Evolutionary conservation across 2,113 vertebrate species (phyloP).

Genomic region (Tinamus guttatus): DNA sequence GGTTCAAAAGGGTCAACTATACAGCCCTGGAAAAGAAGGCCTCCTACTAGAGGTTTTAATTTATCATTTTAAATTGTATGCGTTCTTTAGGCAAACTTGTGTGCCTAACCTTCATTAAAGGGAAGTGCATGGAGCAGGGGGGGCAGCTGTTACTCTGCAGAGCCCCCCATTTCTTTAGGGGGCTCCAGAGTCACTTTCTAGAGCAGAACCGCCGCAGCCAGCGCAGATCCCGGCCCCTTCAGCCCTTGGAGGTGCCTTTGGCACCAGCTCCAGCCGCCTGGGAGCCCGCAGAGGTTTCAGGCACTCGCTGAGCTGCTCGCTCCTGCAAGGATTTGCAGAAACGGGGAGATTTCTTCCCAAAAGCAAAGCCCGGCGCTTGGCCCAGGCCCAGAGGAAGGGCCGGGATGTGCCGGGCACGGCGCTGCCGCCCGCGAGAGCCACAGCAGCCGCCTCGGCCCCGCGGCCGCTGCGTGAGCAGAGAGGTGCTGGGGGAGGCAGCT

Average conservation of each 20-base stretch:
- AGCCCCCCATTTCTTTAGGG: conserved; percentile 1
- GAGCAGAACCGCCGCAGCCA: not conserved
- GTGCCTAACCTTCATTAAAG: conserved; percentile 62
- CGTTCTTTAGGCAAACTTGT: conserved; percentile 51
- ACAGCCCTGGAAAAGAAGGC: conserved; percentile 66
- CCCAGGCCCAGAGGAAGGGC: not conserved
- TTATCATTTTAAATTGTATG: conserved; percentile 60
- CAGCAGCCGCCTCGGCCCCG: too few species aligned
- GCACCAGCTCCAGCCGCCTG: not conserved
- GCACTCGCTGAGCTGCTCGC: not conserved
- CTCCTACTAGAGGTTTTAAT: conserved; percentile 63
- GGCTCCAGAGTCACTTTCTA: conserved; percentile 33
- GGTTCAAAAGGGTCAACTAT: conserved; percentile 69
- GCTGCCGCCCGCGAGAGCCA: not conserved
- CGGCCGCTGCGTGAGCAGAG: not conserved
- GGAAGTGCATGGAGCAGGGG: conserved; percentile 25
- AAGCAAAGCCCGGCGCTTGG: not conserved
- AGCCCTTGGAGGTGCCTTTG: conserved; percentile 16
- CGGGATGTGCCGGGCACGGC: too few species aligned
- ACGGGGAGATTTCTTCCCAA: not conserved
- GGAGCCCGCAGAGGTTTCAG: conserved; percentile 8
- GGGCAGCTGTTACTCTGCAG: conserved; percentile 49
- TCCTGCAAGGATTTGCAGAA: not conserved
- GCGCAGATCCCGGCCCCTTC: conserved; percentile 44
- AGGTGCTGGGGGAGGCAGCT: not conserved